phyloP scores from a whole-genome alignment of 2,113 vertebrate genomes.

The Sprattus sprattus region DNA sequence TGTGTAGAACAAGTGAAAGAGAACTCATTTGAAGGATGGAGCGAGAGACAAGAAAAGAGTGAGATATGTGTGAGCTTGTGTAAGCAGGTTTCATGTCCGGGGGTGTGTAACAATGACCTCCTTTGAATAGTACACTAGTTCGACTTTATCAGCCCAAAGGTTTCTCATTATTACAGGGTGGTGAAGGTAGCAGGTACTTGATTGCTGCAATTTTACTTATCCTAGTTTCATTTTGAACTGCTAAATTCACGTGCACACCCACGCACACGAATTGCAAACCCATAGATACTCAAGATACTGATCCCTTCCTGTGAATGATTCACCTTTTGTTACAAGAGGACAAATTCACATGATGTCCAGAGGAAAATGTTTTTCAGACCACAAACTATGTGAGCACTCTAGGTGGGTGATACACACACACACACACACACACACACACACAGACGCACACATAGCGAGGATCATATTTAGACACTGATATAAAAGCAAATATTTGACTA shows the following conservation, averaged over 20 bases:
- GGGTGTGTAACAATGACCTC: neutral
- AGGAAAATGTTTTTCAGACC: neutral
- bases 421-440: neutral
- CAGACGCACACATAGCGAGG: neutral
- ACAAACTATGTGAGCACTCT: neutral
- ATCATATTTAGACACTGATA: constrained; percentile 17
- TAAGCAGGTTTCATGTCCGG: neutral
- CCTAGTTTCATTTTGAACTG: neutral
- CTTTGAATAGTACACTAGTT: neutral
- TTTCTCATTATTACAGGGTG: neutral
- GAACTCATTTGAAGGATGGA: neutral
- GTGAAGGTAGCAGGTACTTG: neutral
- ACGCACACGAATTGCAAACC: neutral
- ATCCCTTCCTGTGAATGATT: neutral
- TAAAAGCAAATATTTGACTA: constrained; percentile 22
- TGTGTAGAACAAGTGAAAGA: neutral
- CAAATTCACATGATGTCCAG: neutral
- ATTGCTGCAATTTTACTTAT: neutral
- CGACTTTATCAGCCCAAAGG: neutral
- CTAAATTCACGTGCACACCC: neutral
- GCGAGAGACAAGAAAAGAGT: neutral
- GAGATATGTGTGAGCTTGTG: neutral
- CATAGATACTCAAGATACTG: neutral
- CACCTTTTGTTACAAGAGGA: neutral
- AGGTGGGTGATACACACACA: neutral